Base-by-base conservation (phyloP, 1,140 invertebrate genomes). In the Andricus grossulariae region DNA sequence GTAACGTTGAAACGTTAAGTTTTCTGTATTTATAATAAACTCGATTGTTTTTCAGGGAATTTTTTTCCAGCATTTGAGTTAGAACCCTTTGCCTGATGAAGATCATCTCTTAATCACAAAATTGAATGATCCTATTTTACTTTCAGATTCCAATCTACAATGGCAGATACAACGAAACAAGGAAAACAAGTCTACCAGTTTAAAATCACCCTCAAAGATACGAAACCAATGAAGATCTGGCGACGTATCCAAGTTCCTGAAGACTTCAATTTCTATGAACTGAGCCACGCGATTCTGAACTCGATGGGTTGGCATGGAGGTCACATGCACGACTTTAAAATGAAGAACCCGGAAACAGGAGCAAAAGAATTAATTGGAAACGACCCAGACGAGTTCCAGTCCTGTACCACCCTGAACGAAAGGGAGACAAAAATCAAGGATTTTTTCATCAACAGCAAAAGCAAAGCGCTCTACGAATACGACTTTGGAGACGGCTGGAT, bases 131-230 rank as follows among this genome's bases (percentile, higher is more conserved):
- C 32, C 6, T 32, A 3, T 6, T 32, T 32, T 6, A 32, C 2
- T 32, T 32, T 3, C 32, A 32, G 32, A 32, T 32, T 32, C 32
- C 32, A 32, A 32, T 32, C 32, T 3, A 32, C 32, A 2, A 32
- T 32, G 32, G 32, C 32, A 32, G 32, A 32, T 2, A 32, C 6
- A 54, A 49, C 25, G 18, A 73, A 25, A 39, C 60, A 45, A 12
- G n/a, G 25, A 49, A 78, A 15, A 60, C 39, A 71, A n/a, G 70
- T 71, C 32, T 73, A 73, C 39, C 72, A 73, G 39, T 73, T 73
- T 55, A 25, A 32, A n/a, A 45, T 73, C 6, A 11, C 12, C 0
- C 32, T 73, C 1, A 55, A 72, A 21, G 0, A 25, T 10, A 72
- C 52, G 0, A 72, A 72, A 13, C 71, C 71, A 25, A 51, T 16